Conservation (phyloP, 2,113 vertebrate genomes). For the Corythornis vintsioides region DNA sequence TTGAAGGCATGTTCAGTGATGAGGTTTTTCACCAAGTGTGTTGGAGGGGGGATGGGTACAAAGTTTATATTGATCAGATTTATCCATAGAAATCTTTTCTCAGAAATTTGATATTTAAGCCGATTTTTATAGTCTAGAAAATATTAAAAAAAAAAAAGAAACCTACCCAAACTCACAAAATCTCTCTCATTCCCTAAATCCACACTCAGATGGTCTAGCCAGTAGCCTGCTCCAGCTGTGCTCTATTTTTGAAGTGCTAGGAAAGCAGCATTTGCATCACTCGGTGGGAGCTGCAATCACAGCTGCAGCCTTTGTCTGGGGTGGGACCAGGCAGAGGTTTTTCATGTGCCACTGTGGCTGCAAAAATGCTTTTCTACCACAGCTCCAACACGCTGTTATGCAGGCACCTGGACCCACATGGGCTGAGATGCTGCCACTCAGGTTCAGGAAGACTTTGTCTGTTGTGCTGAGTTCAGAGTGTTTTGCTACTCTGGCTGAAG, state of each 20-base stretch:
- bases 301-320: neutral
- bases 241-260: neutral
- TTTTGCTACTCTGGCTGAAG: neutral
- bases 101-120: neutral
- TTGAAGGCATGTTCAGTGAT: neutral
- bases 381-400: neutral
- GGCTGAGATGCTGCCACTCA: accelerated
- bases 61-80: neutral
- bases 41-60: neutral
- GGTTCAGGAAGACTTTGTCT: neutral
- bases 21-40: neutral
- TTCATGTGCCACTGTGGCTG: accelerated
- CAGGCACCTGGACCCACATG: neutral
- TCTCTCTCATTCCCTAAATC: neutral
- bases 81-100: neutral
- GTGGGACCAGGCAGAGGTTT: neutral
- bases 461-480: accelerated
- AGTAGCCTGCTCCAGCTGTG: neutral
- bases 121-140: neutral
- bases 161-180: neutral
- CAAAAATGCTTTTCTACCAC: neutral
- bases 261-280: neutral
- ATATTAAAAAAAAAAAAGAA: neutral
- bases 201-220: neutral
- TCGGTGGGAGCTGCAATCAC: neutral